A percentile compares a stretch with the other conserved stretches of the same genome.
These are phyloP conservation scores for Gasterosteus nipponicus DNA, from an alignment of 2,113 vertebrate genomes.

Conservation along the genomic window DNA sequence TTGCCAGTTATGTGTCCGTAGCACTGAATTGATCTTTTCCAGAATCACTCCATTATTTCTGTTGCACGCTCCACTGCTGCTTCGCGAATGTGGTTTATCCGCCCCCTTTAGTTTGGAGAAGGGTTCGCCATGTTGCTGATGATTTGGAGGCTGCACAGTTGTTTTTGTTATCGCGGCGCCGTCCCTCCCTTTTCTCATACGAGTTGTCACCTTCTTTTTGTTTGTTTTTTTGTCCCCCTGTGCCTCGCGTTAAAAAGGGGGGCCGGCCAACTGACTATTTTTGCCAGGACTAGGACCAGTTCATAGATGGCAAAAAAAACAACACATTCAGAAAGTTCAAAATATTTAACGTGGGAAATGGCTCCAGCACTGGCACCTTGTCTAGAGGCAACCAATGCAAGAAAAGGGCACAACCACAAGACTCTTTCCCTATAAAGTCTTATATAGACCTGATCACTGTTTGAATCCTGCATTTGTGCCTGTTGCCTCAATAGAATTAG, in stretches of 20 bases:
- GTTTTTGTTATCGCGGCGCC: constrained; percentile 1
- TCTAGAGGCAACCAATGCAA: constrained; percentile 9
- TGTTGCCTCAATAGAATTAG: constrained; percentile 27
- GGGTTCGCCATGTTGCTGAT: constrained; percentile 1
- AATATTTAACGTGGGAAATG: not conserved
- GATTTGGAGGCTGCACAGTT: constrained; percentile 11
- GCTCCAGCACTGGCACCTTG: constrained; percentile 56
- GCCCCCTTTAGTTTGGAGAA: not conserved
- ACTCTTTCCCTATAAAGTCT: constrained; percentile 54
- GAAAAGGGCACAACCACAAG: constrained; percentile 29
- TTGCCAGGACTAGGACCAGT: not conserved
- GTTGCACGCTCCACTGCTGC: constrained; percentile 24
- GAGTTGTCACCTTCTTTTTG: not conserved
- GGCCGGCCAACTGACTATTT: not conserved
- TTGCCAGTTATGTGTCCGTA: constrained; percentile 25
- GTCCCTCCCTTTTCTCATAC: not conserved
- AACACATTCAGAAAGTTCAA: not conserved
- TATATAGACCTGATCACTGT: constrained; percentile 50
- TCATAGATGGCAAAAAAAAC: not conserved
- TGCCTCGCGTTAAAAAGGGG: not conserved
- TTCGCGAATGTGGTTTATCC: constrained; percentile 20
- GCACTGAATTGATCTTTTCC: constrained; percentile 47
- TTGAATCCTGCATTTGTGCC: constrained; percentile 52
- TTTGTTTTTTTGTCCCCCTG: not conserved
- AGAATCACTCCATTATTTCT: constrained; percentile 33